Percentiles rank a stretch among this genome's conserved stretches.
Conservation (phyloP, 2,797 vertebrate species). For the Petrocephalus sullivani region DNA sequence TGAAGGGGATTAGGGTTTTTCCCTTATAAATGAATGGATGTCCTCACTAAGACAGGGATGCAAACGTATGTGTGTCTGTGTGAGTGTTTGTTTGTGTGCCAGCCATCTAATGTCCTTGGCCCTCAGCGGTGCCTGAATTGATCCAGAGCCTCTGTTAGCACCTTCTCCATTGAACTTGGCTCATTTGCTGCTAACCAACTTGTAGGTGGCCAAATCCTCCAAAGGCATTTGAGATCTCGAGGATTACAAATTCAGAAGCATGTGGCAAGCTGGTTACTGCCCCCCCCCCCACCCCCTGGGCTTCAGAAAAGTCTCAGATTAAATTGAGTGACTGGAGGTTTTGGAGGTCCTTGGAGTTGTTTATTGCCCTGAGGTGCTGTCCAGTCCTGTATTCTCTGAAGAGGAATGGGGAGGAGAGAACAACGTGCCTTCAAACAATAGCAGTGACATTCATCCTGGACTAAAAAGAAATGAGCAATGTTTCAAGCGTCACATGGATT, state of each 20-base stretch:
- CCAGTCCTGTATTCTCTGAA: background rate
- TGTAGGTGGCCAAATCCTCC: conserved; percentile 1
- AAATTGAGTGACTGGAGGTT: background rate
- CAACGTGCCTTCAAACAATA: background rate
- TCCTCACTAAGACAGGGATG: too few relatives aligned
- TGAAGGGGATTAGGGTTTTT: too few relatives aligned
- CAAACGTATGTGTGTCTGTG: background rate
- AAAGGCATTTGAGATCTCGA: background rate
- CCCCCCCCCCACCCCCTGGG: background rate
- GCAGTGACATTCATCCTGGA: background rate
- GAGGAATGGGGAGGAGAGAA: background rate
- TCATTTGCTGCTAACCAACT: background rate
- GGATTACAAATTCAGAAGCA: background rate
- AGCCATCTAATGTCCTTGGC: background rate
- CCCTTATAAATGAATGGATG: too few relatives aligned
- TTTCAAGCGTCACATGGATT: background rate
- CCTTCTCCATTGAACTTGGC: background rate
- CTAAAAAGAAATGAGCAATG: background rate
- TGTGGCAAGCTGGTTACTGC: background rate
- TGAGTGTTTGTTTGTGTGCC: conserved; percentile 12
- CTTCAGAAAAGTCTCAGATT: background rate
- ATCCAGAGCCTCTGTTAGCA: background rate
- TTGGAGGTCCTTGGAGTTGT: background rate
- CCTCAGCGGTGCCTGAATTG: background rate
- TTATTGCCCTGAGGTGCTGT: conserved; percentile 11